phyloP scores from a whole-genome alignment of 2,113 vertebrate species.

The Fulica atra region DNA sequence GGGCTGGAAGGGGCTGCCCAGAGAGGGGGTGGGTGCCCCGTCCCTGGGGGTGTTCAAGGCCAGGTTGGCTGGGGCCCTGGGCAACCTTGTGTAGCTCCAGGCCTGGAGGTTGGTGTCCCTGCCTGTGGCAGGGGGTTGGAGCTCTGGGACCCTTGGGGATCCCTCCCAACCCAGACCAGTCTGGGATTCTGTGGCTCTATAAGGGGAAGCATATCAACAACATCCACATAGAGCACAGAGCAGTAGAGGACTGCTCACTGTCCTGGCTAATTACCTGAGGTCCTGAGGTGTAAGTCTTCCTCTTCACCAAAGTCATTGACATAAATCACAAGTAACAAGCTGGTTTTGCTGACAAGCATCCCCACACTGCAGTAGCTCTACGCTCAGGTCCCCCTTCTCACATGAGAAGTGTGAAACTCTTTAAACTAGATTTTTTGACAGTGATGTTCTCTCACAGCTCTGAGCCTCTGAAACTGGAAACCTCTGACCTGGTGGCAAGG shows the following conservation, averaged over 20 bases:
- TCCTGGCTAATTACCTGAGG: background rate
- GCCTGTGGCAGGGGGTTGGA: too few relatives aligned
- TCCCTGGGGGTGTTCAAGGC: too few relatives aligned
- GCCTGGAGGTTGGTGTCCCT: too few relatives aligned
- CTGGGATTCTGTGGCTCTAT: too few relatives aligned
- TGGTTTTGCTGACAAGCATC: background rate
- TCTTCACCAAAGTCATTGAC: background rate
- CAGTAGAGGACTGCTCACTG: background rate
- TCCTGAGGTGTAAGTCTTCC: background rate
- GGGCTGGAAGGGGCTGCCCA: too few relatives aligned
- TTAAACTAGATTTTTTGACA: background rate
- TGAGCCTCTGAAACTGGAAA: background rate
- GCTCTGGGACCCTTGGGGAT: too few relatives aligned
- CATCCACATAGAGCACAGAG: background rate
- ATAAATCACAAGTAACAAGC: background rate
- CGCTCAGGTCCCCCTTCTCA: background rate
- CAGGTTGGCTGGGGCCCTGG: too few relatives aligned
- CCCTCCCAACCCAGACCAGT: too few relatives aligned
- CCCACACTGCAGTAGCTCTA: background rate
- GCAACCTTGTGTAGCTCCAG: too few relatives aligned
- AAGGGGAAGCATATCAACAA: background rate
- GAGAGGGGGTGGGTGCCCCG: too few relatives aligned
- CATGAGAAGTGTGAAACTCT: background rate
- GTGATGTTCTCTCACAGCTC: background rate
- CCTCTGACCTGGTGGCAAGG: background rate